Evolutionary conservation across 2,888 invertebrate genomes (phyloP).

Genomic region (Pteria penguin): DNA sequence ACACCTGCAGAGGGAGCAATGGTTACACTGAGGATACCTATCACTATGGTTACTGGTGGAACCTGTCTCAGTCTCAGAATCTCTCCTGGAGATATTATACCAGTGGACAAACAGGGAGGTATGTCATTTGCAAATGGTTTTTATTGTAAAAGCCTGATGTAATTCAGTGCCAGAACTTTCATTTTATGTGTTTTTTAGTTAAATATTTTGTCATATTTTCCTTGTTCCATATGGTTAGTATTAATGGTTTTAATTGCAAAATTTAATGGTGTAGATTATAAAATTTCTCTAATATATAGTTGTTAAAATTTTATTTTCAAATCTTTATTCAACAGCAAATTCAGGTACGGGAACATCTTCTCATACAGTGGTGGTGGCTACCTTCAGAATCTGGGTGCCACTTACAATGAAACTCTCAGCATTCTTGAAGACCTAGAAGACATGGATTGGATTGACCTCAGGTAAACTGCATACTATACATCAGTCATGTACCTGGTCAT

Average conservation of each 20-base stretch:
- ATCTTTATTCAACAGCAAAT: slow-evolving; percentile 21
- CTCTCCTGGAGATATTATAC: slow-evolving; percentile 73
- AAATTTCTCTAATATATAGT: too few relatives aligned
- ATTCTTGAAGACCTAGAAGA: slow-evolving; percentile 60
- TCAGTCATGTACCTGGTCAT: too few relatives aligned
- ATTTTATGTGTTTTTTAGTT: too few relatives aligned
- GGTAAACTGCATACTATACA: too few relatives aligned
- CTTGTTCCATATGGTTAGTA: too few relatives aligned
- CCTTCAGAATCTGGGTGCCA: slow-evolving; percentile 61
- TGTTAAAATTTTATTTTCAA: too few relatives aligned
- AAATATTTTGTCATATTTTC: too few relatives aligned
- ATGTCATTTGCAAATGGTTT: too few relatives aligned
- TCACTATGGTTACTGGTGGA: slow-evolving; percentile 63
- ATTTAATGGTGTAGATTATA: too few relatives aligned
- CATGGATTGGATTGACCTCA: slow-evolving; percentile 68
- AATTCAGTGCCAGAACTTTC: too few relatives aligned
- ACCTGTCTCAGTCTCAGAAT: slow-evolving; percentile 44
- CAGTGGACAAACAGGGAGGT: slow-evolving; percentile 75
- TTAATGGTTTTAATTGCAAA: too few relatives aligned
- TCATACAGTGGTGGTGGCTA: slow-evolving; percentile 74
- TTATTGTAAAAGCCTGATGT: too few relatives aligned
- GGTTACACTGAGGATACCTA: slow-evolving; percentile 61
- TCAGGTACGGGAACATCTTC: slow-evolving; percentile 48
- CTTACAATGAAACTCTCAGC: slow-evolving; percentile 57
- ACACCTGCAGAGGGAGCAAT: slow-evolving; percentile 57